Conservation (phyloP, 2,888 invertebrate genomes). For the Empis stercorea region DNA sequence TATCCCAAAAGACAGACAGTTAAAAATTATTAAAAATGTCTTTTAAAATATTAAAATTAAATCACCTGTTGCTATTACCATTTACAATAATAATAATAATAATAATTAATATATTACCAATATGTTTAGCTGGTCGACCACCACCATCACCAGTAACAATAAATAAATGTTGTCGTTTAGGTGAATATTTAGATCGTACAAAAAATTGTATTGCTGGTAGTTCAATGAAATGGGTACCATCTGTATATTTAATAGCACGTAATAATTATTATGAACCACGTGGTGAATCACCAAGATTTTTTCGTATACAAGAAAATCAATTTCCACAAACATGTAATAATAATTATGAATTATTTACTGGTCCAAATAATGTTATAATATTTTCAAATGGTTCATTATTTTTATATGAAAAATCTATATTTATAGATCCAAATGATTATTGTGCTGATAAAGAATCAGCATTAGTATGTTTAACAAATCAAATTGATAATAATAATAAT, state of each 20-base stretch:
- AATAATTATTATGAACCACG: constrained; percentile 30
- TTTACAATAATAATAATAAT: too few species aligned
- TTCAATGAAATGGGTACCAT: constrained; percentile 41
- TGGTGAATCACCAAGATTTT: constrained; percentile 35
- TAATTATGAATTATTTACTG: constrained; percentile 27
- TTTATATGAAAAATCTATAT: constrained; percentile 38
- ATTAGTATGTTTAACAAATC: constrained; percentile 44
- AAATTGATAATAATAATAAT: constrained; percentile 20
- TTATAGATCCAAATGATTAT: constrained; percentile 44
- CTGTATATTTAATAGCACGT: constrained; percentile 43
- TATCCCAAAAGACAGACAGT: too few species aligned
- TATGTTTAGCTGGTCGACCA: background rate
- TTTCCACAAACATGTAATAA: constrained; percentile 30
- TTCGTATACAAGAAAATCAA: constrained; percentile 32
- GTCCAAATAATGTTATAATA: constrained; percentile 29
- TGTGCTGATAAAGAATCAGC: constrained; percentile 56
- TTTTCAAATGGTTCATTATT: constrained; percentile 53
- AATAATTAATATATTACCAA: too few species aligned
- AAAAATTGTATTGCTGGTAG: constrained; percentile 31
- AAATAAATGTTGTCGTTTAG: constrained; percentile 43
- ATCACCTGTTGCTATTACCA: too few species aligned
- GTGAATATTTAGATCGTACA: constrained; percentile 37
- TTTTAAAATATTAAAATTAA: too few species aligned
- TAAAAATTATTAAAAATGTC: too few species aligned
- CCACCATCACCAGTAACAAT: constrained; percentile 30